These are phyloP conservation scores for Vombatus ursinus DNA, from an alignment of 2,113 vertebrate genomes.

Conservation along the genomic window DNA sequence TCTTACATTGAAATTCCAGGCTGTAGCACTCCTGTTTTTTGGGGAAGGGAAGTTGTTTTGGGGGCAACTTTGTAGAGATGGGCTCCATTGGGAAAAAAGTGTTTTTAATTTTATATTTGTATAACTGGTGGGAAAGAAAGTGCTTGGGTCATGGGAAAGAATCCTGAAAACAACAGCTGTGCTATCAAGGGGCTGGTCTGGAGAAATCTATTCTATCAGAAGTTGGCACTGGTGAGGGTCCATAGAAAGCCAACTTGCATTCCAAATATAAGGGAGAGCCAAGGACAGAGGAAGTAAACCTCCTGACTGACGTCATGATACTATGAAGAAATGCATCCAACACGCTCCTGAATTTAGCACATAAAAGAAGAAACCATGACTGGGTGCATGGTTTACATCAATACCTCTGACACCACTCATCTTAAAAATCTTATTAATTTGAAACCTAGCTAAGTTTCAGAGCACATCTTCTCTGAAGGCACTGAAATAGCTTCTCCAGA, in stretches of 20 bases:
- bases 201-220: background rate
- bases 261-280: background rate
- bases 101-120: slow-evolving; percentile 9
- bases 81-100: background rate
- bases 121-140: slow-evolving; percentile 4
- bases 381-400: background rate
- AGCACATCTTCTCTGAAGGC: slow-evolving; percentile 7
- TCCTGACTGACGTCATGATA: background rate
- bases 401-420: background rate
- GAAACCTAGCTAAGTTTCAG: background rate
- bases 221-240: background rate
- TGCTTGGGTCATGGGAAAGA: background rate
- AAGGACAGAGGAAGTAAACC: slow-evolving; percentile 8
- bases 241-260: slow-evolving; percentile 17
- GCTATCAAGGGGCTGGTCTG: background rate
- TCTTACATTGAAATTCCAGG: background rate
- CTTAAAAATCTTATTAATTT: background rate
- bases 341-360: background rate
- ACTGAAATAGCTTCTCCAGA: background rate
- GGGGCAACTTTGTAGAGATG: background rate
- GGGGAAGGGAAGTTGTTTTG: background rate
- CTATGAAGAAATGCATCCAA: background rate
- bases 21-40: background rate
- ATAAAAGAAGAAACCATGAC: background rate
- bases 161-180: slow-evolving; percentile 17